A percentile compares a stretch with the other conserved stretches of the same genome.
phyloP scores from a whole-genome alignment of 2,888 invertebrate species.

The Anthrax anthrax region DNA sequence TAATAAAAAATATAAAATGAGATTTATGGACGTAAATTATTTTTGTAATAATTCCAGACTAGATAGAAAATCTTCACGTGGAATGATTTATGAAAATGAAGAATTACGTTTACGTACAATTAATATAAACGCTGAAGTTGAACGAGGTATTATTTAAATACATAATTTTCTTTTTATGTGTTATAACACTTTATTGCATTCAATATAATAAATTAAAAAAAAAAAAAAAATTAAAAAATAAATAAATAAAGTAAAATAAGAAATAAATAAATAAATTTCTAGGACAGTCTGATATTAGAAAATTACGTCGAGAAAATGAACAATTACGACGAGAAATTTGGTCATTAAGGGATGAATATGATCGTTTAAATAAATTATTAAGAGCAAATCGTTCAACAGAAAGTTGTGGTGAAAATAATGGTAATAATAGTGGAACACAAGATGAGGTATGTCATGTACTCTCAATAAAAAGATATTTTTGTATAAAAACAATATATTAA shows the following conservation, averaged over 20 bases:
- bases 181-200: too few species aligned
- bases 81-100: slow-evolving; percentile 90
- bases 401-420: slow-evolving; percentile 14
- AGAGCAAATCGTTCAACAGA: slow-evolving; percentile 37
- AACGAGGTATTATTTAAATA: slow-evolving; percentile 68
- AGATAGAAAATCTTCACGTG: slow-evolving; percentile 81
- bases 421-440: slow-evolving; percentile 16
- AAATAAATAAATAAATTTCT: slow-evolving; percentile 16
- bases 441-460: too few species aligned
- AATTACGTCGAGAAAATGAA: slow-evolving; percentile 75
- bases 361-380: slow-evolving; percentile 66
- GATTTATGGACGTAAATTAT: neutral
- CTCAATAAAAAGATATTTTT: too few species aligned
- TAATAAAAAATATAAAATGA: neutral
- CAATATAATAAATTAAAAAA: too few species aligned
- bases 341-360: slow-evolving; percentile 76
- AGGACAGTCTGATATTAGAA: slow-evolving; percentile 84
- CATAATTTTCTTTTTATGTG: too few species aligned
- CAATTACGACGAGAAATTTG: slow-evolving; percentile 76
- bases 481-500: too few species aligned
- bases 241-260: neutral
- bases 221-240: neutral
- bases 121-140: slow-evolving; percentile 85
- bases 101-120: slow-evolving; percentile 77
- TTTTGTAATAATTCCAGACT: slow-evolving; percentile 39